phyloP scores from a whole-genome alignment of 2,888 invertebrate genomes.

The Eupithecia subfuscata region DNA sequence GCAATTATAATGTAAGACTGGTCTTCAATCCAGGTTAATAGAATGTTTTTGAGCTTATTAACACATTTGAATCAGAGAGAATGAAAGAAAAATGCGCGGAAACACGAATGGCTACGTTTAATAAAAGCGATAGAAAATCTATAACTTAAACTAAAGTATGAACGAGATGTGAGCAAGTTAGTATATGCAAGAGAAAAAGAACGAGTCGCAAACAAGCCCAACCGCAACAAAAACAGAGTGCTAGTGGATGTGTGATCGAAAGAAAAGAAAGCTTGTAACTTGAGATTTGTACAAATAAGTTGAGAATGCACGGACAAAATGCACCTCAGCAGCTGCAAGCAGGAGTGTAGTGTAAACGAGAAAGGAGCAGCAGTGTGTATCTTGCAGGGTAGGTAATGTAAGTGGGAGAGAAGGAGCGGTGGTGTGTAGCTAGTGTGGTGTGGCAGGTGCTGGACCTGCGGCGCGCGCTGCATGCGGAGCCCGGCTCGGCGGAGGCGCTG shows the following conservation, averaged over 20 bases:
- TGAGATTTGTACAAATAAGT: neutral
- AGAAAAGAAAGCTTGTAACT: neutral
- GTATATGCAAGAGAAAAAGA: neutral
- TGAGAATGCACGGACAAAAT: neutral
- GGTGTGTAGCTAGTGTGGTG: constrained; percentile 57
- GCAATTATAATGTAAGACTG: neutral
- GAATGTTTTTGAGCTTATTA: neutral
- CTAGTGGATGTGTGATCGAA: neutral
- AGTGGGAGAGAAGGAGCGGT: constrained; percentile 7
- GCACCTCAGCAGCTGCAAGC: neutral
- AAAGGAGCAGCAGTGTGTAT: neutral
- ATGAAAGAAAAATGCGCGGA: neutral
- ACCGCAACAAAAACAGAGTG: neutral
- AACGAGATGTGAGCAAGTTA: neutral
- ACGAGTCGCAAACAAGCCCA: too few relatives aligned
- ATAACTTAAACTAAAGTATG: neutral
- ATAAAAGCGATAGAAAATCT: neutral
- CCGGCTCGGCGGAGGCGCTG: constrained; percentile 82
- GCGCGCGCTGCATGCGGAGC: constrained; percentile 91
- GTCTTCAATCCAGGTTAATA: neutral
- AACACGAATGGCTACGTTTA: neutral
- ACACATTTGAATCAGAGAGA: neutral
- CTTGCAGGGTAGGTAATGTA: neutral
- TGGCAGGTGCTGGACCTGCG: constrained; percentile 91
- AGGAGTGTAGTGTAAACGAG: neutral